Evolutionary conservation across 2,113 vertebrate genomes (phyloP).

Genomic region (Marmota flaviventris): DNA sequence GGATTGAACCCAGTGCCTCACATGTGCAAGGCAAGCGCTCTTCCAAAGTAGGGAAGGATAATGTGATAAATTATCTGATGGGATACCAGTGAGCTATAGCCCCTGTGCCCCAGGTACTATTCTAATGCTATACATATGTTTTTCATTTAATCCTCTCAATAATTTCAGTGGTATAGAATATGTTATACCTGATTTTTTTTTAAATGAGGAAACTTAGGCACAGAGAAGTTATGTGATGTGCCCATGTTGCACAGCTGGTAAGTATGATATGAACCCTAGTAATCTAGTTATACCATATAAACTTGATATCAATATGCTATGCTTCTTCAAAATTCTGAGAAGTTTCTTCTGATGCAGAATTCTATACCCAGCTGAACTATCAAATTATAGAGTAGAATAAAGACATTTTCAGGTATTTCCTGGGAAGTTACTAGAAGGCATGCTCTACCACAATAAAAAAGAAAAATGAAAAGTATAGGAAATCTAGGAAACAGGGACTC

Average conservation of each 20-base stretch:
- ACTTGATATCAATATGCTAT: neutral
- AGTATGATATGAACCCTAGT: slow-evolving; percentile 5
- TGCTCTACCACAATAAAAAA: slow-evolving; percentile 32
- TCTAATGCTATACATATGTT: slow-evolving; percentile 2
- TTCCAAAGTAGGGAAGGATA: too few relatives aligned
- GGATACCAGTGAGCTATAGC: too few relatives aligned
- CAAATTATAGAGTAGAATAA: slow-evolving; percentile 12
- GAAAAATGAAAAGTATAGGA: neutral
- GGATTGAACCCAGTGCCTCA: too few relatives aligned
- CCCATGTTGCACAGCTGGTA: neutral
- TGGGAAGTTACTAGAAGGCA: neutral
- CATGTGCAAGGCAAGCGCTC: too few relatives aligned
- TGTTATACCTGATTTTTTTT: neutral
- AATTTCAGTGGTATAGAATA: slow-evolving; percentile 2
- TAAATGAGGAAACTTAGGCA: slow-evolving; percentile 23
- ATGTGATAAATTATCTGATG: too few relatives aligned
- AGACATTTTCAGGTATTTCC: slow-evolving; percentile 44
- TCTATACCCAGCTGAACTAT: slow-evolving; percentile 25
- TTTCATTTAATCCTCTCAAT: slow-evolving; percentile 31
- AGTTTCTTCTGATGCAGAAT: slow-evolving; percentile 15
- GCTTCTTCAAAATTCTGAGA: slow-evolving; percentile 4
- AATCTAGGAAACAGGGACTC: slow-evolving; percentile 25
- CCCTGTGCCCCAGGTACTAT: neutral
- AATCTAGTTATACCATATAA: neutral
- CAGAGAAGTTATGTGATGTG: slow-evolving; percentile 11